Evolutionary conservation across 2,888 invertebrate species (phyloP).

Genomic region (Oeneis ivallda): DNA sequence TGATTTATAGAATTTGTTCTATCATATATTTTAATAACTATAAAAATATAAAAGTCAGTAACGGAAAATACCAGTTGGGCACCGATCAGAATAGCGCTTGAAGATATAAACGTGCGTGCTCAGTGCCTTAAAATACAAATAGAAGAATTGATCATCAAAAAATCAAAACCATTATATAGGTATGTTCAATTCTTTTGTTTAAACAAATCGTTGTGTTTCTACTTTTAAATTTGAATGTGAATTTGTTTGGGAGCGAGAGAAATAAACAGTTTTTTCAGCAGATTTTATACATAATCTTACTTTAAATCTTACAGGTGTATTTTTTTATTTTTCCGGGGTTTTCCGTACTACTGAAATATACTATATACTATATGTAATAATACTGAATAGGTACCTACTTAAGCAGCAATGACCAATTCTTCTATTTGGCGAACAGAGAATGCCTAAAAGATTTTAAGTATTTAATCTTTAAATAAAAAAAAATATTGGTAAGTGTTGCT

Average conservation of each 20-base stretch:
- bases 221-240: too few relatives aligned
- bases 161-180: too few relatives aligned
- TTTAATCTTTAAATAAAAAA: constrained; percentile 13
- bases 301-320: too few relatives aligned
- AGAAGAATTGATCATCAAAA: neutral
- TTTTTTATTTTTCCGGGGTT: too few relatives aligned
- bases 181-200: too few relatives aligned
- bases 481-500: constrained; percentile 18
- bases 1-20: constrained; percentile 17
- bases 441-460: neutral
- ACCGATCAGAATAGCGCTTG: neutral
- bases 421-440: neutral
- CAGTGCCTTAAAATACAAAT: neutral
- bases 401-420: neutral
- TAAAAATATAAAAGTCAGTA: constrained; percentile 29
- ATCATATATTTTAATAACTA: constrained; percentile 22
- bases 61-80: neutral
- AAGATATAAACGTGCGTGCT: neutral
- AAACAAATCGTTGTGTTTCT: too few relatives aligned
- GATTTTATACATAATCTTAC: too few relatives aligned
- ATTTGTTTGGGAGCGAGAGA: too few relatives aligned
- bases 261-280: too few relatives aligned
- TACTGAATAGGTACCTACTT: neutral
- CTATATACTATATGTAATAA: too few relatives aligned
- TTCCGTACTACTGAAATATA: too few relatives aligned